Base-by-base conservation (phyloP, 2,113 vertebrate genomes). In the Sceloporus undulatus region DNA sequence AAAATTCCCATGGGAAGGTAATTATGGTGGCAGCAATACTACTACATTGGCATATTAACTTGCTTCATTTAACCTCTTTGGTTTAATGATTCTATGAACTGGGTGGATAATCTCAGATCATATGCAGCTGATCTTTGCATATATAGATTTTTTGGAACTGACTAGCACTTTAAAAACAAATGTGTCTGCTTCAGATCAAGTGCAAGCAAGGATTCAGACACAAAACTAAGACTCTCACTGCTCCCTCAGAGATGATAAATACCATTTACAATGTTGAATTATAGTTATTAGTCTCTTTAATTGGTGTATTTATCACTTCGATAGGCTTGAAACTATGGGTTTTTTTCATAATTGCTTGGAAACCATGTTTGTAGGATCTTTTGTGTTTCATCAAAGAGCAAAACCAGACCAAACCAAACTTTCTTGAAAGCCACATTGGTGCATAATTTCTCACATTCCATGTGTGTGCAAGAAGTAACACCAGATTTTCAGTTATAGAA, bases 251-350 rank as follows among this genome's bases (percentile, higher is more conserved):
- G 91, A 71, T 92, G 71, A 89, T 91, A 91, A 91, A 92, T 91
- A 90, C 92, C 90, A 87, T 93, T 89, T 90, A 70, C 56, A 81
- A 71, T 52, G 0, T 90, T 91, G 91, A 85, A 70, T 92, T 91
- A 87, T 70, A 89, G 91, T 91, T 91, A 92, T 91, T 94, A 92
- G 88, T 94, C 94, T 95, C 91, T 78, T 90, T 96, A 94, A 96
- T 91, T 94, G 94, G 93, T 88, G 94, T 92, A 94, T 96, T 93
- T 90, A 94, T 96, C 94, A 94, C 92, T 56, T 80, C 71, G 88
- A 92, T 92, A 75, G 88, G 79, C 86, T 89, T 85, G 89, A 91
- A 93, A 71, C 82, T 52, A 81, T 92, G 87, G 84, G 90, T 34
- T 90, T 94, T 86, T 83, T 76, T 88, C 59, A 62, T 0, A 4